Base-by-base conservation (phyloP, 1,140 invertebrate species). In the Drosophila auraria region DNA sequence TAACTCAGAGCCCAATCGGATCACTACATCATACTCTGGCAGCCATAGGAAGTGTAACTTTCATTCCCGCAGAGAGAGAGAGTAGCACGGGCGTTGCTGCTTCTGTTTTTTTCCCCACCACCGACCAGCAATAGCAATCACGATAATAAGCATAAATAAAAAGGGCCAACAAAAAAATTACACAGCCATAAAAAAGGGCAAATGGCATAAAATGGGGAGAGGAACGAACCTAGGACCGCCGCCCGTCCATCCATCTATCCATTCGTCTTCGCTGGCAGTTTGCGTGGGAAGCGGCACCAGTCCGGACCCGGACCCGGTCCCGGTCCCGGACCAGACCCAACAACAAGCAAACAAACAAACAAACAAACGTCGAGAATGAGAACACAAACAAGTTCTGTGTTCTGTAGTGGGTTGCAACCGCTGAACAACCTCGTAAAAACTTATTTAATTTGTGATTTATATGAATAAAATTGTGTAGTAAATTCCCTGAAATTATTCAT, bases 361-460 rank as follows among this genome's bases (percentile, higher is more conserved):
- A 65, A 65, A 66, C 62, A 66, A 59, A 51, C 44, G 53, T 59
- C 30, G 62, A 58, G 75, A 64, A 72, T 63, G 75, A 51, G 79
- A 87, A 73, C 81, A 90, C 83, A 89, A 90, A 80, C 87, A 89
- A 89, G 87, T 89, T 90, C 65, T 73, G 82, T 90, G 87, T 89
- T 90, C 65, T 73, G 82, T 90, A 86, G 82, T 90, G 86, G 84
- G 69, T 64, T 72, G 79, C 71, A 83, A 80, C 86, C 87, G 78
- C 82, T 80, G 86, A 89, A 91, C 86, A 89, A 91, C 71, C 82
- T 89, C 86, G 86, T 89, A 89, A 89, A 89, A 89, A 89, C 86
- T 89, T 89, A 89, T 89, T 89, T 89, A 89, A 89, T 89, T 89
- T 89, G 86, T 89, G 86, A 89, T 89, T 89, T 89, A 89, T 89